Evolutionary conservation across 1,140 invertebrate species (phyloP).

Genomic region (Eupristina koningsbergeri): DNA sequence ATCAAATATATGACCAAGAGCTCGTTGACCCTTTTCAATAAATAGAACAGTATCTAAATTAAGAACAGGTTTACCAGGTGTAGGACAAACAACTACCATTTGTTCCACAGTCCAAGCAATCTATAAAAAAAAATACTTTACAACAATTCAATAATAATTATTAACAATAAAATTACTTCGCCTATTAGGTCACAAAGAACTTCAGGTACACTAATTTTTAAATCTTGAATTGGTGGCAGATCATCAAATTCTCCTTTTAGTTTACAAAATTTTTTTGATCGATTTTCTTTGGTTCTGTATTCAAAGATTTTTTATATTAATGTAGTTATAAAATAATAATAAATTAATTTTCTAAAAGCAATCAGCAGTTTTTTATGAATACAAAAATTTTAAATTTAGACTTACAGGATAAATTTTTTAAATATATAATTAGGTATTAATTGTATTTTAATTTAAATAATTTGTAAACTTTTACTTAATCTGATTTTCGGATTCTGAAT

Average conservation of each 20-base stretch:
- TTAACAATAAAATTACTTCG: conserved; percentile 70
- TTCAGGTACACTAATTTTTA: conserved; percentile 84
- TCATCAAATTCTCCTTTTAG: conserved; percentile 75
- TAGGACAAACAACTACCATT: conserved; percentile 67
- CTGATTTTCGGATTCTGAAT: conserved; percentile 18
- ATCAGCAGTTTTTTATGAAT: no score
- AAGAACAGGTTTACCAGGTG: conserved; percentile 79
- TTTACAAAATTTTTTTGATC: conserved; percentile 33
- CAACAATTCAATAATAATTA: conserved; percentile 34
- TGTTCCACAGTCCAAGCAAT: conserved; percentile 69
- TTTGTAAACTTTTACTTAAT: conserved; percentile 32
- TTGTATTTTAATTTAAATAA: conserved; percentile 5
- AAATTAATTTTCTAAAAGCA: not conserved
- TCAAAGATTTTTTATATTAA: conserved; percentile 26
- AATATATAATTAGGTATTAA: not conserved
- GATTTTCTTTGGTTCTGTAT: conserved; percentile 36
- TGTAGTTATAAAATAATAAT: not conserved
- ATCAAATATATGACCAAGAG: conserved; percentile 89
- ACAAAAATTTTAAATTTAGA: no score
- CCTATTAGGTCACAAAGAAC: conserved; percentile 84
- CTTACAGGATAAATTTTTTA: no score
- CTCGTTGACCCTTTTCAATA: conserved; percentile 80
- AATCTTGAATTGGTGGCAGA: conserved; percentile 87
- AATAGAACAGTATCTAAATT: conserved; percentile 91
- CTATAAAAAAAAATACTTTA: conserved; percentile 55